phyloP scores from a whole-genome alignment of 2,113 vertebrate genomes.

The Odontophorus gujanensis region DNA sequence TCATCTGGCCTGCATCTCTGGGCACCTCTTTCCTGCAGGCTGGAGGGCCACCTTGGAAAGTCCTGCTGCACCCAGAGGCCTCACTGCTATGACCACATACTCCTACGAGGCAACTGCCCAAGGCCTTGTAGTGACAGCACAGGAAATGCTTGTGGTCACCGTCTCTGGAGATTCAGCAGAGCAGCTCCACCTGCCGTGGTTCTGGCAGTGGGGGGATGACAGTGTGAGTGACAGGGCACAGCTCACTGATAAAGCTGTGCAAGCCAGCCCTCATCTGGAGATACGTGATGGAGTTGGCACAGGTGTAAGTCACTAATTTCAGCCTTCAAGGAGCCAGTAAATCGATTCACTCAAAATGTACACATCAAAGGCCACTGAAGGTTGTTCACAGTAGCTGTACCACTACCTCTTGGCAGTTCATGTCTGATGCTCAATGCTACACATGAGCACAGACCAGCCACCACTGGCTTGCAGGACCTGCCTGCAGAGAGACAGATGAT shows the following conservation, averaged over 20 bases:
- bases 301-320: background rate
- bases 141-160: background rate
- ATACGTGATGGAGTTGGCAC: background rate
- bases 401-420: background rate
- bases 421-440: background rate
- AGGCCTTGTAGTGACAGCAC: background rate
- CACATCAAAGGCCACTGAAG: background rate
- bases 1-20: background rate
- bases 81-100: background rate
- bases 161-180: background rate
- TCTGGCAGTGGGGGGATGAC: background rate
- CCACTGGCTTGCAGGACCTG: background rate
- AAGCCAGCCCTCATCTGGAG: background rate
- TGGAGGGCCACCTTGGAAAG: fast-evolving
- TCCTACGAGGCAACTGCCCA: background rate
- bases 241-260: background rate
- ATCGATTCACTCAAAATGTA: background rate
- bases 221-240: background rate
- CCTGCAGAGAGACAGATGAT: background rate
- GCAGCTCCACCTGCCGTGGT: background rate
- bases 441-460: background rate
- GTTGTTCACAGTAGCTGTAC: background rate
- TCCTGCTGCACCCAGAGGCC: background rate
- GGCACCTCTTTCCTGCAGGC: background rate
- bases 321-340: background rate